Conservation (phyloP, 1,140 invertebrate genomes). For the Trichomalopsis sarcophagae region DNA sequence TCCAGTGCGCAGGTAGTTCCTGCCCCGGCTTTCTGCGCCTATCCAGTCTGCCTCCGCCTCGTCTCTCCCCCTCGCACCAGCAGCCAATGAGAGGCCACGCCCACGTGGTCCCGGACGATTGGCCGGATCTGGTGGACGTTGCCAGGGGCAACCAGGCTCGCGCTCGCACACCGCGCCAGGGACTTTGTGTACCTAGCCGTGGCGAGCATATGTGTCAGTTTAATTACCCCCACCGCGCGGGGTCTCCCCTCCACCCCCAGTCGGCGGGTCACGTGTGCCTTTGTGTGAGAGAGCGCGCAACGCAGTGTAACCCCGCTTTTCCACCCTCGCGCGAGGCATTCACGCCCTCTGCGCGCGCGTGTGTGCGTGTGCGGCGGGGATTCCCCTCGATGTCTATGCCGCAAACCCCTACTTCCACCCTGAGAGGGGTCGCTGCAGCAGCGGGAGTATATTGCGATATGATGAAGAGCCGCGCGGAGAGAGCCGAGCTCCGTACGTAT, state of each 20-base stretch:
- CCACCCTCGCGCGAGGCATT: neutral
- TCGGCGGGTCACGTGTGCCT: neutral
- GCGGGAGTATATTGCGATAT: neutral
- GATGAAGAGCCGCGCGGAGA: neutral
- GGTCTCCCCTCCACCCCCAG: conserved; percentile 45
- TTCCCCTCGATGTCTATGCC: neutral
- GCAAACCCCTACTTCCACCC: neutral
- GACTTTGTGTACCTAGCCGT: conserved; percentile 50
- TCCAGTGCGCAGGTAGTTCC: conserved; percentile 2
- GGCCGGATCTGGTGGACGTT: conserved; percentile 70
- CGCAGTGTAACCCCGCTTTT: neutral
- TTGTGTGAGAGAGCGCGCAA: no score
- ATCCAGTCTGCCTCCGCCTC: conserved; percentile 27
- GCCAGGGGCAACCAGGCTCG: conserved; percentile 63
- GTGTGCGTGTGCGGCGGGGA: neutral
- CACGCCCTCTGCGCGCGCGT: neutral
- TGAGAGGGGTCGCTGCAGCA: neutral
- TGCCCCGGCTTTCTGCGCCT: conserved; percentile 21
- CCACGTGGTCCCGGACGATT: conserved; percentile 64
- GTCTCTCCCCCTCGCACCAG: conserved; percentile 8
- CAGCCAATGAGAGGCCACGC: conserved; percentile 70
- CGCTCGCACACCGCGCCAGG: conserved; percentile 55
- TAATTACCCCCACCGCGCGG: conserved; percentile 70
- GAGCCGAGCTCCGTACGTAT: no score
- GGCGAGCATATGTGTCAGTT: conserved; percentile 53